phyloP scores from a whole-genome alignment of 2,888 invertebrate species.

The Drosophila mulleri region DNA sequence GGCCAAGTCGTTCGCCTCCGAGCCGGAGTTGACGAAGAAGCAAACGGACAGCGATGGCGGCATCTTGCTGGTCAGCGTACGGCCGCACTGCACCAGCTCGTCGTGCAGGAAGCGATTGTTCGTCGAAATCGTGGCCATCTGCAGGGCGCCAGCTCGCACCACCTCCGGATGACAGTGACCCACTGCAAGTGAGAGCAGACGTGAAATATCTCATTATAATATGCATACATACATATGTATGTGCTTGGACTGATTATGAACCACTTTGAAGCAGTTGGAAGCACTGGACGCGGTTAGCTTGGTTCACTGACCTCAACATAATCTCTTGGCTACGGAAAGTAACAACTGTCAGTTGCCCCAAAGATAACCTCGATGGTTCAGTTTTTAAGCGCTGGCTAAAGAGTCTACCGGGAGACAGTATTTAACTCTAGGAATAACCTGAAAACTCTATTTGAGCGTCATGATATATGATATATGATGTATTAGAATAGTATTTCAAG shows the following conservation, averaged over 20 bases:
- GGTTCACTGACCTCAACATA: neutral
- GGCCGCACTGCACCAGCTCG: constrained; percentile 95
- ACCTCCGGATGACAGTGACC: constrained; percentile 99
- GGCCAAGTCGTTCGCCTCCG: constrained; percentile 99
- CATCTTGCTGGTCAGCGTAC: constrained; percentile 92
- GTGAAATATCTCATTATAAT: neutral
- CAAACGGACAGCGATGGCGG: constrained; percentile 94
- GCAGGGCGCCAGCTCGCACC: constrained; percentile 94
- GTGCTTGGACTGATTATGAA: neutral
- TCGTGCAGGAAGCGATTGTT: constrained; percentile 99
- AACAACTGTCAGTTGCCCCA: neutral
- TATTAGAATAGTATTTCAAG: neutral
- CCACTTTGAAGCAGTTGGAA: constrained; percentile 1
- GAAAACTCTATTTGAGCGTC: too few species aligned
- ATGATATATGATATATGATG: too few species aligned
- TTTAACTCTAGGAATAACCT: neutral
- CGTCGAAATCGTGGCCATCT: constrained; percentile 96
- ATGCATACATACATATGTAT: too few species aligned
- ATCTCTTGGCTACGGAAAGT: neutral
- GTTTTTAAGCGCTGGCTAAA: too few species aligned
- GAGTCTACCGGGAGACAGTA: too few species aligned
- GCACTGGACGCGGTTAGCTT: neutral
- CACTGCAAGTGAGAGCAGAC: constrained; percentile 87
- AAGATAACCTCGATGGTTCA: neutral
- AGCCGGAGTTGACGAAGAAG: constrained; percentile 99